phyloP scores from a whole-genome alignment of 2,797 vertebrate species.

The Dendrocincla tyrannina region DNA sequence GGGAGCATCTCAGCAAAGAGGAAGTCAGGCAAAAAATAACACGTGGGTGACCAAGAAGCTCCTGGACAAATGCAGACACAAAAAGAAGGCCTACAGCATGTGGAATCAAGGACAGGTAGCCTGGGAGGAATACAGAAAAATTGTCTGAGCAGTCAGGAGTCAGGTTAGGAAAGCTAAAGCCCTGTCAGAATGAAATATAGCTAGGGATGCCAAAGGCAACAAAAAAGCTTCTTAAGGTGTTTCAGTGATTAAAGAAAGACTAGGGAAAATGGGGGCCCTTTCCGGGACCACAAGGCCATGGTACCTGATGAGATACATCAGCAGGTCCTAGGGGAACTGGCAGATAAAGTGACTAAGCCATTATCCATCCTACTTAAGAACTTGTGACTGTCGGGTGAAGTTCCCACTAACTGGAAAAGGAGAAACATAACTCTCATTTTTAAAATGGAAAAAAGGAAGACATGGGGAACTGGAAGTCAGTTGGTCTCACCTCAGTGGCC shows the following conservation, averaged over 20 bases:
- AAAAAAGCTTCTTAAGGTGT: not conserved
- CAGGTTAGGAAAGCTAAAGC: not conserved
- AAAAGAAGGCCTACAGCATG: not conserved
- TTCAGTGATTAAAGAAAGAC: not conserved
- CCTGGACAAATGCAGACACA: not conserved
- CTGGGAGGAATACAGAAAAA: not conserved
- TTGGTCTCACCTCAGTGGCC: not conserved
- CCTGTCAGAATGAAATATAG: not conserved
- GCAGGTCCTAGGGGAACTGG: not conserved
- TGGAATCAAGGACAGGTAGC: not conserved
- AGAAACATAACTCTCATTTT: not conserved
- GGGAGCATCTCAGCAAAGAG: not conserved
- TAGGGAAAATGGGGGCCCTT: not conserved
- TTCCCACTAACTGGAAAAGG: not conserved
- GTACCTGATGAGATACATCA: not conserved
- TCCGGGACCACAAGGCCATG: not conserved
- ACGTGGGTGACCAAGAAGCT: not conserved
- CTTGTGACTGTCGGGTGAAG: not conserved
- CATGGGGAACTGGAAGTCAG: rapidly evolving
- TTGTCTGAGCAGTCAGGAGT: not conserved
- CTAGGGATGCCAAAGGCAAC: not conserved
- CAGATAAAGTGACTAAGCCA: not conserved
- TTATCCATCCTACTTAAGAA: not conserved
- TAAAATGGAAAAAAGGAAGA: not conserved
- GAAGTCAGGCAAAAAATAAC: not conserved